Base-by-base conservation (phyloP, 35 echinoderm and acorn worm genomes). In the Lytechinus pictus region DNA sequence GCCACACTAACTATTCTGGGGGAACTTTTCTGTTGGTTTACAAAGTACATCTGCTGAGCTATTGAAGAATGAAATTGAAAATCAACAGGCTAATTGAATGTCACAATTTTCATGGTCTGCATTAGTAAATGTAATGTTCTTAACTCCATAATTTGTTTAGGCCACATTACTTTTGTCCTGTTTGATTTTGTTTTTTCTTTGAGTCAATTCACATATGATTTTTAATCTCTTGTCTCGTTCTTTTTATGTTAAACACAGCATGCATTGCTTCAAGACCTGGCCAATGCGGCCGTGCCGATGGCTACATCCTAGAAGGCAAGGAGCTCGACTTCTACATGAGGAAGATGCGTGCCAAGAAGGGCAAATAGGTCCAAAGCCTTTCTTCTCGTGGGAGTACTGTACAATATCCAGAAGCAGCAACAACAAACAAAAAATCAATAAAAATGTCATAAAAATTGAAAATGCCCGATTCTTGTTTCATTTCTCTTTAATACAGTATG, bases 321-420 rank as follows among this genome's bases (percentile, higher is more conserved):
- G 98, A 99, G 92, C 94, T 99, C 1, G 98, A 99, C 14, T 99
- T 99, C 96, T 99, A 99, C 94, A 89, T 97, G 56, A 98, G 98
- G 87, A 99, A 99, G 96, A 98, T 99, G 97, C 98, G 94, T 93
- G 96, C 98, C 79, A 99, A 97, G 98, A 99, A 99, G 89, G 98
- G 98, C 87, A 99, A 99, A 95, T 99, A 99, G 96, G 95, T 93
- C 89, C 4, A 54, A 10, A 54, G 86, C 66, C 66, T 79, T 79
- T 58, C 56, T 79, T 71, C 61, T 13, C n/a, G 66, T 4, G 66
- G 66, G 66, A 94, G 24, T 53, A 60, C 55, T 79, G 66, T 79
- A 79, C 24, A 79, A 79, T 19, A 16, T 24, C 19, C 66, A 79
- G 19, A 24, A 79, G 21, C 66, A 16, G 66, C 66, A n/a, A 24